Percentiles rank a stretch among this genome's conserved stretches.
Conservation (phyloP, 2,888 invertebrate genomes). For the Drosophila koepferae region DNA sequence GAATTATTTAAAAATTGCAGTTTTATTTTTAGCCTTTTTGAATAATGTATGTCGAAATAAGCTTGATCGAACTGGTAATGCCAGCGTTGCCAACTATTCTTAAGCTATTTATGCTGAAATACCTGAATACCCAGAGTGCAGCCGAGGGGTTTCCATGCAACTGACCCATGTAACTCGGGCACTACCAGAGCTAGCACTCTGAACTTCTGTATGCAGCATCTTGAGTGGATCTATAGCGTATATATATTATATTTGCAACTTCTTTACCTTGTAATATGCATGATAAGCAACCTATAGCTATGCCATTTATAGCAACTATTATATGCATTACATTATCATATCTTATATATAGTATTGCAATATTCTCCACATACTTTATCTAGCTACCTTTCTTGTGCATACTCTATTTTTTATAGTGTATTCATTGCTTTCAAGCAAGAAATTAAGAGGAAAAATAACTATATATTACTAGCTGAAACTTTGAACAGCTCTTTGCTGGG, state of each 20-base stretch:
- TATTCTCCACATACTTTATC: background rate
- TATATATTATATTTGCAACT: background rate
- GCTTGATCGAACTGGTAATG: background rate
- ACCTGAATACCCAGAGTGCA: background rate
- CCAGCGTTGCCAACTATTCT: slow-evolving; percentile 10
- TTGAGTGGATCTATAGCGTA: background rate
- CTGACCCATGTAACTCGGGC: slow-evolving; percentile 1
- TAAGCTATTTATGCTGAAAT: background rate
- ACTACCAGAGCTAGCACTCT: background rate
- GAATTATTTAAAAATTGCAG: slow-evolving; percentile 3
- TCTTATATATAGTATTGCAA: background rate
- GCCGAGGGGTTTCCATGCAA: background rate
- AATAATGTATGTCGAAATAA: slow-evolving; percentile 6
- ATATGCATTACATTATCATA: background rate
- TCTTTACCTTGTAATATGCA: too few relatives aligned
- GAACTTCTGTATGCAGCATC: background rate
- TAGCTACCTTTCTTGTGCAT: background rate
- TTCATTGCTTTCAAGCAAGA: background rate
- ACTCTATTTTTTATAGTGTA: slow-evolving; percentile 1
- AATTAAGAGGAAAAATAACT: background rate
- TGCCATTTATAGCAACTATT: background rate
- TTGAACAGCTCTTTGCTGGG: slow-evolving; percentile 12
- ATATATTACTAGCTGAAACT: background rate
- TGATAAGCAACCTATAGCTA: background rate
- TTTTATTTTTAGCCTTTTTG: background rate